phyloP scores from a whole-genome alignment of 2,113 vertebrate species.

The Ursus arctos region DNA sequence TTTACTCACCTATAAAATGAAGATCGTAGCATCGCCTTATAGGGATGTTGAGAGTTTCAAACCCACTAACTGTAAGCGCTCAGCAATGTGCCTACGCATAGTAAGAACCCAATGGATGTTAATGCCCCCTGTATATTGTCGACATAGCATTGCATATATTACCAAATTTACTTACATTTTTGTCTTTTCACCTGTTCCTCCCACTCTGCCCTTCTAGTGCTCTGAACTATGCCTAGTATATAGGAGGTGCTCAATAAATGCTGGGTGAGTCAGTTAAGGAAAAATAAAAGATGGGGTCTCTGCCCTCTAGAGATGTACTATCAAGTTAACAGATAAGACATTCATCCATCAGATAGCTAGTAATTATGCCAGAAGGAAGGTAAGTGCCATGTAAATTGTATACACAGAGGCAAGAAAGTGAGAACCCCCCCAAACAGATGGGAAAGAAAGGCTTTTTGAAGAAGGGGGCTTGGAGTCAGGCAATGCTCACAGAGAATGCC shows the following conservation, averaged over 20 bases:
- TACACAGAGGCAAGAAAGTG: background rate
- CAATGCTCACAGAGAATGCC: background rate
- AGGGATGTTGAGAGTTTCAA: background rate
- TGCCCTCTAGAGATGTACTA: background rate
- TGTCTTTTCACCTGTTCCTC: background rate
- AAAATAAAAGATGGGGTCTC: background rate
- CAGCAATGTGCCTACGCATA: background rate
- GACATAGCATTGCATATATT: background rate
- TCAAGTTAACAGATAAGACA: background rate
- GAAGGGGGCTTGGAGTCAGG: background rate
- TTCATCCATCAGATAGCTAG: background rate
- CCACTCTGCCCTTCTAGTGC: background rate
- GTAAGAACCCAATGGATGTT: background rate
- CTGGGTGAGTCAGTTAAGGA: background rate
- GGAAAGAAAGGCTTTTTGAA: background rate
- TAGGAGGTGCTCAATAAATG: background rate
- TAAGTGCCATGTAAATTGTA: background rate
- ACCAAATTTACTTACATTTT: conserved; percentile 23
- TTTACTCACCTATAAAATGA: background rate
- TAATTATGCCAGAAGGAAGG: background rate
- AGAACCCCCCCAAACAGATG: background rate
- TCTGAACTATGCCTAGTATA: background rate
- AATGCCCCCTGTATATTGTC: background rate
- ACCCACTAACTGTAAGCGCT: background rate
- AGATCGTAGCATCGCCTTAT: background rate